A percentile compares a stretch with the other conserved stretches of the same genome.
Evolutionary conservation across 92 coral and sea anemone genomes (phyloP).

Genomic region (Siderastrea siderea): DNA sequence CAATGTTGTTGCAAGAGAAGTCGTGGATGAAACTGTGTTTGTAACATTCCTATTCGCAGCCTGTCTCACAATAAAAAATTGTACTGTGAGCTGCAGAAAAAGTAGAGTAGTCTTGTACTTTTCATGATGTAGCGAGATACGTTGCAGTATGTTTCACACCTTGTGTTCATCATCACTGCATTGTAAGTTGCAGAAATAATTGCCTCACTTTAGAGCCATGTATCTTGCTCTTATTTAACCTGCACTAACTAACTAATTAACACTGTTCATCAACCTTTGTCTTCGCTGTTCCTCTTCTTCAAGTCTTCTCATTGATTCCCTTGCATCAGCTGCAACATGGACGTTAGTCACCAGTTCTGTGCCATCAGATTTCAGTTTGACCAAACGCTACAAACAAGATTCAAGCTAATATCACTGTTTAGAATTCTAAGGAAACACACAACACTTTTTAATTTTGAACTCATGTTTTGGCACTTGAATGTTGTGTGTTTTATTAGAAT

Average conservation of each 20-base stretch:
- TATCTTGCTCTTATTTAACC: background rate
- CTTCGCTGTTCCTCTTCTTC: slow-evolving; percentile 94
- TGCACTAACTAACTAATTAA: background rate
- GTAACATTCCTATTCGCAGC: too few species aligned
- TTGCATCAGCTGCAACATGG: slow-evolving; percentile 98
- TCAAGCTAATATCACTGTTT: background rate
- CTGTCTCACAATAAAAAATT: too few species aligned
- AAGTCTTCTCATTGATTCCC: slow-evolving; percentile 90
- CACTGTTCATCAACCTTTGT: slow-evolving; percentile 73
- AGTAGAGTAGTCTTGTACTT: too few species aligned
- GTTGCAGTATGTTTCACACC: too few species aligned
- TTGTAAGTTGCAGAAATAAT: too few species aligned
- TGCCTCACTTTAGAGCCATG: background rate
- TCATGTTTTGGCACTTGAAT: background rate
- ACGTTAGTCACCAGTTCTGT: slow-evolving; percentile 97
- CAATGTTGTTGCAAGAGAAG: too few species aligned
- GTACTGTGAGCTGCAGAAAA: too few species aligned
- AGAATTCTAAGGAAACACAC: background rate
- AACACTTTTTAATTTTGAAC: background rate
- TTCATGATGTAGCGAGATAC: too few species aligned
- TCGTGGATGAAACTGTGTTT: too few species aligned
- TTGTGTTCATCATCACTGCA: background rate
- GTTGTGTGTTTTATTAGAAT: too few species aligned
- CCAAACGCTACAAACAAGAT: slow-evolving; percentile 78
- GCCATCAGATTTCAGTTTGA: slow-evolving; percentile 96